Percentiles rank a stretch among this genome's conserved stretches.
These are phyloP conservation scores for Drosophila subsilvestris DNA, from an alignment of 2,888 invertebrate genomes.

Conservation along the genomic window DNA sequence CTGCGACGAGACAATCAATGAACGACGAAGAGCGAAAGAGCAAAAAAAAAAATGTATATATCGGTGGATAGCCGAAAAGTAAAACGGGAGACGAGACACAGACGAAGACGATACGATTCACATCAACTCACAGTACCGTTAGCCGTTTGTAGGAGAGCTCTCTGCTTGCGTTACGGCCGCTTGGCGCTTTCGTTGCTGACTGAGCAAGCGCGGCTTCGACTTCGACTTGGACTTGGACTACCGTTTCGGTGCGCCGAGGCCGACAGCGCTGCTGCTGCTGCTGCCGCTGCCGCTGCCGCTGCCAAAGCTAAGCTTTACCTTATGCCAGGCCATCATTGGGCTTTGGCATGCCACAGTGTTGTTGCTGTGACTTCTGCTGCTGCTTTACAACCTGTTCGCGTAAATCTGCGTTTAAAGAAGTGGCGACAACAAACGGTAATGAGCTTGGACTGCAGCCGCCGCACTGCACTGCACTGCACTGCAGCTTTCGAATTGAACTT, in stretches of 20 bases:
- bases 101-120: not conserved
- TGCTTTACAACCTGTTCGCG: conserved; percentile 74
- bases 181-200: conserved; percentile 57
- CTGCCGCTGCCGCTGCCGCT: conserved; percentile 9
- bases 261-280: conserved; percentile 19
- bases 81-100: not conserved
- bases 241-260: conserved; percentile 35
- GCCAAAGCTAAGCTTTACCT: conserved; percentile 21
- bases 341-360: conserved; percentile 50
- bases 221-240: conserved; percentile 21
- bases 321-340: conserved; percentile 36
- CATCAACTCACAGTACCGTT: conserved; percentile 41
- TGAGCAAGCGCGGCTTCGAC: conserved; percentile 38
- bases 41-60: conserved; percentile 1
- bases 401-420: conserved; percentile 70
- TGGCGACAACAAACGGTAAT: conserved; percentile 73
- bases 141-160: conserved; percentile 13
- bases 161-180: conserved; percentile 35
- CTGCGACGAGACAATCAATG: conserved; percentile 45
- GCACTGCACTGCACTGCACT: not conserved
- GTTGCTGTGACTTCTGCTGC: conserved; percentile 20
- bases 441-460: conserved; percentile 54
- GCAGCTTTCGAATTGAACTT: conserved; percentile 60
- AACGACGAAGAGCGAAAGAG: conserved; percentile 14
- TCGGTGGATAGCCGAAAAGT: conserved; percentile 19